A percentile compares a stretch with the other conserved stretches of the same genome.
Evolutionary conservation across 2,797 vertebrate genomes (phyloP).

Genomic region (Myotis pilosus): DNA sequence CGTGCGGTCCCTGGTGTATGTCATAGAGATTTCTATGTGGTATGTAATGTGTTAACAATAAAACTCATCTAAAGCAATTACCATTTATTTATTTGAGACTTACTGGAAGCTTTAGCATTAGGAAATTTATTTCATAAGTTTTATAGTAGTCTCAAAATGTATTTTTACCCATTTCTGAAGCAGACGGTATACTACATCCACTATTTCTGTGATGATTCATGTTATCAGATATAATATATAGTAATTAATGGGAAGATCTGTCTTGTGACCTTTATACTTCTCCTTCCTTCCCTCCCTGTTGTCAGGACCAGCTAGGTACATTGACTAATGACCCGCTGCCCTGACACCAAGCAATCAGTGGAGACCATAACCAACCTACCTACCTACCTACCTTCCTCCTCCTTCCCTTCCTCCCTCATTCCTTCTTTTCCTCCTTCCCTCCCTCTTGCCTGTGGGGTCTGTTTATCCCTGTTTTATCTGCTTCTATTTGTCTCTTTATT

Average conservation of each 20-base stretch:
- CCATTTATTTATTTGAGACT: constrained; percentile 2
- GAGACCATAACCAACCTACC: too few relatives aligned
- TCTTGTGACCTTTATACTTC: background rate
- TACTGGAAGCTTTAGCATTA: background rate
- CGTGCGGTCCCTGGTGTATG: too few relatives aligned
- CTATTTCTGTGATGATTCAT: background rate
- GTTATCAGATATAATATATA: background rate
- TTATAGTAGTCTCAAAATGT: background rate
- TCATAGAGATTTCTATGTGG: too few relatives aligned
- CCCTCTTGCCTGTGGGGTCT: background rate
- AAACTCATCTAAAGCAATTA: background rate
- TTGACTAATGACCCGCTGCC: too few relatives aligned
- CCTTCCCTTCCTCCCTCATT: too few relatives aligned
- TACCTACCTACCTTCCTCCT: too few relatives aligned
- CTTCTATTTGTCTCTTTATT: background rate
- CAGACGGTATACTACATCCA: background rate
- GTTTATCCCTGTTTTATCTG: background rate
- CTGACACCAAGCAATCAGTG: too few relatives aligned
- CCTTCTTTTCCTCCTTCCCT: background rate
- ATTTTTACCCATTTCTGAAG: background rate
- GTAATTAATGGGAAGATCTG: background rate
- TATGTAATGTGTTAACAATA: background rate
- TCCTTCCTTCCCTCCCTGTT: background rate
- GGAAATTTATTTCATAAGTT: constrained; percentile 20
- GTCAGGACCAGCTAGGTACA: too few relatives aligned